These are phyloP conservation scores for Anoplopoma fimbria DNA, from an alignment of 2,113 vertebrate genomes.

Conservation along the genomic window DNA sequence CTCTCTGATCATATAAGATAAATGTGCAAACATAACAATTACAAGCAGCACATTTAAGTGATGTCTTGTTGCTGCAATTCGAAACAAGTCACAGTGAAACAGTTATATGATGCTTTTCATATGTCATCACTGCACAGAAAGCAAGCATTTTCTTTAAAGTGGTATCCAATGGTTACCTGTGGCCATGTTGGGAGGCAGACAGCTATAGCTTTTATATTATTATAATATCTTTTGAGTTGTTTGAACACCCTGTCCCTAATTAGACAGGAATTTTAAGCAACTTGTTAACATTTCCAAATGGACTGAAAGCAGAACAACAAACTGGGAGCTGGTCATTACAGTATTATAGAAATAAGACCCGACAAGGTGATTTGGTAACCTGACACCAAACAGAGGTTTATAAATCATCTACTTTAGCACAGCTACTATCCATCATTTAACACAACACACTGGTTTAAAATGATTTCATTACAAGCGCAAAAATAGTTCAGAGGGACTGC, in stretches of 20 bases:
- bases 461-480: conserved; percentile 6
- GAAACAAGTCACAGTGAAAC: background rate
- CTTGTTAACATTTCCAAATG: background rate
- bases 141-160: background rate
- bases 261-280: background rate
- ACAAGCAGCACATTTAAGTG: background rate
- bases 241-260: background rate
- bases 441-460: background rate
- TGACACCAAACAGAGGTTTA: conserved; percentile 32
- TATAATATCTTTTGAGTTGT: background rate
- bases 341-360: conserved; percentile 20
- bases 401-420: conserved; percentile 30
- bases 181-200: background rate
- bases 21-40: background rate
- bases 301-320: background rate
- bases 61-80: background rate
- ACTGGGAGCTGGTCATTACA: conserved; percentile 2
- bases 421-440: conserved; percentile 20
- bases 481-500: background rate
- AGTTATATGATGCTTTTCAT: no score
- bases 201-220: background rate
- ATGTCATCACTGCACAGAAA: background rate
- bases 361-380: conserved; percentile 24
- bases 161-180: background rate
- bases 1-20: background rate